These are phyloP conservation scores for Tribolium freemani DNA, from an alignment of 2,888 invertebrate species.

Conservation along the genomic window DNA sequence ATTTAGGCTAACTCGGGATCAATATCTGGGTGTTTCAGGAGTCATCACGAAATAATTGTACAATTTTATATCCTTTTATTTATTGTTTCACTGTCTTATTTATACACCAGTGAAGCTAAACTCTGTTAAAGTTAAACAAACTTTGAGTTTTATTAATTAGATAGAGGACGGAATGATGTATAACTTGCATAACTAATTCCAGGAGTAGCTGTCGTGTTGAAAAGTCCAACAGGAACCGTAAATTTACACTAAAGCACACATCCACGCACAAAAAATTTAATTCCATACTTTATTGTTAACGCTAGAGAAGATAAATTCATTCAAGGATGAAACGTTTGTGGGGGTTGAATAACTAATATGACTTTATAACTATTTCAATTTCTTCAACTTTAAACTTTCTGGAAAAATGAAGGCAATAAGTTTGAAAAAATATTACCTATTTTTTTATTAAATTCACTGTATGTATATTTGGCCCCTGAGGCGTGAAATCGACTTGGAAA, in stretches of 20 bases:
- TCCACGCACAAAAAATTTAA: background rate
- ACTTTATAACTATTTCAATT: background rate
- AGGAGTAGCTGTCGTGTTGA: background rate
- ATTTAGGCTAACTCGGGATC: background rate
- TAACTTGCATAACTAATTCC: background rate
- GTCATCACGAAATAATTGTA: too few species aligned
- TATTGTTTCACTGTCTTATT: background rate
- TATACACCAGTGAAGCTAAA: background rate
- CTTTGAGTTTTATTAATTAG: background rate
- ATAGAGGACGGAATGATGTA: background rate
- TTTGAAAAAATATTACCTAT: too few species aligned
- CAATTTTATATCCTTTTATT: background rate
- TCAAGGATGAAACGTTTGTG: background rate
- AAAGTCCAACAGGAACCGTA: background rate
- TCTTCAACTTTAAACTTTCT: background rate
- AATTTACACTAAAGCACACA: background rate
- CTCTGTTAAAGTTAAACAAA: background rate
- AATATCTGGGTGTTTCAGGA: background rate
- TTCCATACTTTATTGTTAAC: background rate
- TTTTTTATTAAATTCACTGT: too few species aligned
- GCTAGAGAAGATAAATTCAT: background rate
- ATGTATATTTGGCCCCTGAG: background rate
- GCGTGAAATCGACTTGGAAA: background rate
- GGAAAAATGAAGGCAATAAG: background rate
- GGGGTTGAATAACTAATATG: background rate